Base-by-base conservation (phyloP, 2,888 invertebrate species). In the Sarcophaga carnaria region DNA sequence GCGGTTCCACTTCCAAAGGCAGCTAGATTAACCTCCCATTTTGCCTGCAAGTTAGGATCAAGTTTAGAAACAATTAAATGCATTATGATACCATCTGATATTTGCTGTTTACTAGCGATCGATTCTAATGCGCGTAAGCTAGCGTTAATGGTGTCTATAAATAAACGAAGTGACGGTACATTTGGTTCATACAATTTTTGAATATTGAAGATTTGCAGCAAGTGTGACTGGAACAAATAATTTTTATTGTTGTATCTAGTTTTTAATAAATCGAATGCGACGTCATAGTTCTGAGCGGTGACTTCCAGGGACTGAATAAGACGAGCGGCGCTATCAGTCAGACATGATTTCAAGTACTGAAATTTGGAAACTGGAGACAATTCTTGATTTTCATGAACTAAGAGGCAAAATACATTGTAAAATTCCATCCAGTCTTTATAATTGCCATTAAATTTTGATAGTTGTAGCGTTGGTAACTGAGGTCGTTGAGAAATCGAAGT, bases 81-180 rank as follows among this genome's bases (percentile, higher is more conserved):
- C 22, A 88, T 27, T 14, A 88, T 37, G 47, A 81, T 80, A 11
- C 66, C 80, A 11, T 88, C 83, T 10, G 86, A 69, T 63, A 86
- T 86, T 83, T 85, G 80, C n/a, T 25, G 20, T 25, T 20, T 74
- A 20, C 71, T 62, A 59, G 80, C 83, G 62, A 85, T 77, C 54
- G 88, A 83, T 67, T 88, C 78, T 63, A 86, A 76, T n/a, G 84
- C 83, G 4, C 86, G 88, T 22, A 88, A 54, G 54, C 81, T 79
- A 2, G 76, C 71, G 17, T 88, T 86, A 12, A 84, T 59, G 11
- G 49, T 77, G 17, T 86, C 83, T 11, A 88, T 67, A 12, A 88
- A 79, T 12, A 60, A 74, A 10, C 80, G 77, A 47, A 87, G 67
- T 17, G 62, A n/a, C 5, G 72, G 27, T 37, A 74, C 45, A 77